Evolutionary conservation across 2,113 vertebrate species (phyloP), one percentile per base, ranked within the genome.

Genomic region (Cochlearius cochlearius): DNA sequence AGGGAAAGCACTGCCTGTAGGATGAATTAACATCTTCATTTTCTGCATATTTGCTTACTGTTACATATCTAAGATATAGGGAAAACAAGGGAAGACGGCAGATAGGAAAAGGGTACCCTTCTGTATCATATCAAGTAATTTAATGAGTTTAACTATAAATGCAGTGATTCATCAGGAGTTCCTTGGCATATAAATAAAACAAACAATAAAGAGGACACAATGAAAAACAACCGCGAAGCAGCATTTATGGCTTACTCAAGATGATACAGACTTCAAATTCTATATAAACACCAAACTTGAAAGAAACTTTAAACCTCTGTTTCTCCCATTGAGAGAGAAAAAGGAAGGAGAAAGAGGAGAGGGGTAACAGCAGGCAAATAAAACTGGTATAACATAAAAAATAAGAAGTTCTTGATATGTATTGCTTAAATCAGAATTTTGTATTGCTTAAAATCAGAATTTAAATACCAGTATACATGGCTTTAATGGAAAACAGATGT

Each of bases 41-140:
- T 90, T 63, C n/a, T 5, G 3, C 0, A 0, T 52, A 15, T 47
- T 92, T 94, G 0, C 22, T 72, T 38, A 63, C 12, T 34, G 7
- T 76, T 84, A 64, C 11, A 6, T 69, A 47, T 30, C 32, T 68
- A 34, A 68, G 8, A 15, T 19, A 38, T 1, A 66, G 15, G 8
- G 25, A 67, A 86, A 86, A 53, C 15, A 67, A 83, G 26, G 18
- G 19, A 27, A 64, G 27, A 43, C 1, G 11, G 7, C 20, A 34
- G 38, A 30, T 49, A 43, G 29, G 32, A 66, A 81, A 68, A 87
- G 38, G 15, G 5, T 68, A 41, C 7, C 11, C n/a, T 80, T 30
- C 45, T 59, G 53, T 59, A 60, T 34, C n/a, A 22, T 72, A 64
- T 49, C 14, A 90, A 58, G 26, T 45, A 63, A 68, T 74, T 73